Evolutionary conservation across 2,797 vertebrate genomes (phyloP).

Genomic region (Eulemur albifrons): DNA sequence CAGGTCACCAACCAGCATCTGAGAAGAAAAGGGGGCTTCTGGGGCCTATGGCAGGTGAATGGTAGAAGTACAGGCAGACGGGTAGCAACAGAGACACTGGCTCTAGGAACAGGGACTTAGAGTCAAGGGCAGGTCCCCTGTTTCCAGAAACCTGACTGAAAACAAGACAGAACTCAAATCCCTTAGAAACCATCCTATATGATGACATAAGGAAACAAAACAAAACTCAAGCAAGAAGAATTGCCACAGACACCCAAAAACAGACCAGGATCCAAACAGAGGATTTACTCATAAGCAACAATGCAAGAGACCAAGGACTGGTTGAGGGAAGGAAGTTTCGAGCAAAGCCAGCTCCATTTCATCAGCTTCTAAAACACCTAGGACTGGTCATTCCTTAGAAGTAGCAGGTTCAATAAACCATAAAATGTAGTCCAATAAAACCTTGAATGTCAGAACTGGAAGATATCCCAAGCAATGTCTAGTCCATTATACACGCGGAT

Average conservation of each 20-base stretch:
- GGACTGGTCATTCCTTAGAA: not conserved
- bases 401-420: not conserved
- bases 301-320: not conserved
- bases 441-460: not conserved
- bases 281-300: not conserved
- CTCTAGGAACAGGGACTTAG: not conserved
- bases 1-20: not conserved
- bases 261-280: not conserved
- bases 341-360: not conserved
- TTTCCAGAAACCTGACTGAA: not conserved
- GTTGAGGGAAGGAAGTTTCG: not conserved
- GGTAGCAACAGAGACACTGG: not conserved
- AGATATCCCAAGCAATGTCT: not conserved
- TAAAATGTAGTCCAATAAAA: not conserved
- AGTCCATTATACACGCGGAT: not conserved
- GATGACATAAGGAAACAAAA: not conserved
- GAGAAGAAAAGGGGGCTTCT: not conserved
- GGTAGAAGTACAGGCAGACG: not conserved
- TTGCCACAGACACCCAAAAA: not conserved
- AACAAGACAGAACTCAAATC: not conserved
- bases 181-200: not conserved
- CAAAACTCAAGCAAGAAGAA: not conserved
- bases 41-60: not conserved
- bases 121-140: not conserved
- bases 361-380: not conserved